Percentiles rank a stretch among this genome's conserved stretches.
Conservation (phyloP, 2,113 vertebrate genomes). For the Bubo scandiacus region DNA sequence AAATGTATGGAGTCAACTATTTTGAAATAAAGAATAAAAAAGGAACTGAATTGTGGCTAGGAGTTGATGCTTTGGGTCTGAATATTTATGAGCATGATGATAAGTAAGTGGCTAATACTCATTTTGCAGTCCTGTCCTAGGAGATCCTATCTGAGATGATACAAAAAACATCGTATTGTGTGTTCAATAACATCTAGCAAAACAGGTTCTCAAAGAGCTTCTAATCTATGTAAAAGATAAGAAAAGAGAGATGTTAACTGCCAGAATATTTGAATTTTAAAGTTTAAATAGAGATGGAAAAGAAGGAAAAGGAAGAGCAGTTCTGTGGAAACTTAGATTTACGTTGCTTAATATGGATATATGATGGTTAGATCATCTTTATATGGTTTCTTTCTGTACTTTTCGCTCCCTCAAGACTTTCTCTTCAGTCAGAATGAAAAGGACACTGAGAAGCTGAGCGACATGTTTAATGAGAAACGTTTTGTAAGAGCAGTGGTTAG, state of each 20-base stretch:
- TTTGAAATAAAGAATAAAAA: conserved; percentile 99
- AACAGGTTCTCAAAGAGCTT: neutral
- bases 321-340: neutral
- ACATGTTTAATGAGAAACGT: neutral
- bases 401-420: neutral
- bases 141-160: neutral
- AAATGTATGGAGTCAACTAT: conserved; percentile 99
- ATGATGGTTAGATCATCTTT: neutral
- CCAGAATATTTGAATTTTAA: neutral
- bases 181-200: neutral
- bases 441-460: neutral
- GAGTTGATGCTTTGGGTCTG: conserved; percentile 94
- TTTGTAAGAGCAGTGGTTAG: neutral
- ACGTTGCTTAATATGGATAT: neutral
- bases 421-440: neutral
- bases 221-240: neutral
- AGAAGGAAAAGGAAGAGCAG: neutral
- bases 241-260: neutral
- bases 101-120: conserved; percentile 81
- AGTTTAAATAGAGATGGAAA: neutral
- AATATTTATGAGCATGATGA: conserved; percentile 98
- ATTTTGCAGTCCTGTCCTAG: neutral
- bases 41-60: conserved; percentile 95
- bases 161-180: neutral
- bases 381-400: neutral